Evolutionary conservation across 2,888 invertebrate species (phyloP), one percentile per base, ranked within the genome.

Genomic region (Acronicta aceris): DNA sequence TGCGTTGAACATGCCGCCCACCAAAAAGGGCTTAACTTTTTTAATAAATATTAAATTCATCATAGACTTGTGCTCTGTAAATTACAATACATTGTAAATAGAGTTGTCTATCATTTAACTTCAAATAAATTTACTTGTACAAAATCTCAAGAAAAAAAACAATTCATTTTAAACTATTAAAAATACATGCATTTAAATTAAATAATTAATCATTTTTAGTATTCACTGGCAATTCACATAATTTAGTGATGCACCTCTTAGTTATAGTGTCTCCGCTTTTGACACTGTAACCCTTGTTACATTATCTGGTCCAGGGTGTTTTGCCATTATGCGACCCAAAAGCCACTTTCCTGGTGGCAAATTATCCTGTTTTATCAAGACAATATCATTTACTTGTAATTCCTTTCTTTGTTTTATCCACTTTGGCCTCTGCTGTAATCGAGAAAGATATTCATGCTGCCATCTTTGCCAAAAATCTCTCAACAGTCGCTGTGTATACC

Each of bases 1-100:
- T 41, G 16, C n/a, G 41, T 41, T 41, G 41, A 42, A 42, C 42
- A 42, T 42, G 12, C 42, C 42, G 42, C 42, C 42, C 42, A 16
- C 42, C 42, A 42, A 42, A 42, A 42, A 17, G 42, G 42, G 42
- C 17, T 2, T 42, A 16, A 17, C 42, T 17, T 17, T 42, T 42
- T 42, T 42, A 17, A 16, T 2, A 1, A 41, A 16, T 15, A 41
- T 10, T 42, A 17, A 42, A 9, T 17, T 16, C 13, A 36, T 13
- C 13, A 36, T 13, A 36, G 1, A 36, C 0, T 12, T 33, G 10
- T 33, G 12, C 12, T 42, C 9, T 42, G 12, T n/a, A n/a, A n/a
- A n/a, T n/a, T n/a, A n/a, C n/a, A 16, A 42, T 10, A 17, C 10
- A 17, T 42, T 41, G 41, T 41, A 41, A 41, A 41, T 16, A 41